Base-by-base conservation (phyloP, 2,888 invertebrate genomes). In the Dione juno region DNA sequence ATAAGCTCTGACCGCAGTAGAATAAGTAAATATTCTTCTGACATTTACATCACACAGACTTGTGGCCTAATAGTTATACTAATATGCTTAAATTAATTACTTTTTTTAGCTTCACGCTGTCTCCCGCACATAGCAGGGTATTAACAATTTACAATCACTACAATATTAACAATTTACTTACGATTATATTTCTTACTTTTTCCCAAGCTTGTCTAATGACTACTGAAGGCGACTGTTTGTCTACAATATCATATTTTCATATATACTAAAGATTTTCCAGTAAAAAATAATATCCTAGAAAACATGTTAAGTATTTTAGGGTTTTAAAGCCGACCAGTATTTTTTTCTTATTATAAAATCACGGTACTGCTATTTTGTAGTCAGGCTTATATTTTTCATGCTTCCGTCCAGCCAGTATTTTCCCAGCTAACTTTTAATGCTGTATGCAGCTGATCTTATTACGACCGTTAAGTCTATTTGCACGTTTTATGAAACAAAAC, bases 361-460 rank as follows among this genome's bases (percentile, higher is more conserved):
- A 16, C 13, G 28, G 28, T 61, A 45, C 14, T 45, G 14, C 28
- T 9, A 61, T 28, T 43, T 61, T 43, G 28, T 43, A 28, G 37
- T 16, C 6, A n/a, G 43, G 45, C 11, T 45, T 61, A 61, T 45
- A 61, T 45, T 61, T 61, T 61, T 45, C 59, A 28, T 28, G 43
- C n/a, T 45, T 61, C n/a, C 43, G 43, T 10, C 45, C 43, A 61
- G 16, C n/a, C 45, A 45, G 45, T 45, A 10, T 59, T 59, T 61
- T 35, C 61, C 28, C 28, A 45, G 61, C 28, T 61, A 61, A 45
- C 45, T 61, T 61, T 45, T 61, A 45, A 61, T 45, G 45, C 28
- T 45, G 28, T 35, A 45, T 45, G n/a, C 45, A 28, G n/a, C 59
- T 59, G 59, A 61, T 61, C 61, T 61, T 43, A 61, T 61, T 61